Percentiles rank a stretch among this genome's conserved stretches.
Conservation (phyloP, 2,797 vertebrate genomes). For the Trematomus bernacchii region DNA sequence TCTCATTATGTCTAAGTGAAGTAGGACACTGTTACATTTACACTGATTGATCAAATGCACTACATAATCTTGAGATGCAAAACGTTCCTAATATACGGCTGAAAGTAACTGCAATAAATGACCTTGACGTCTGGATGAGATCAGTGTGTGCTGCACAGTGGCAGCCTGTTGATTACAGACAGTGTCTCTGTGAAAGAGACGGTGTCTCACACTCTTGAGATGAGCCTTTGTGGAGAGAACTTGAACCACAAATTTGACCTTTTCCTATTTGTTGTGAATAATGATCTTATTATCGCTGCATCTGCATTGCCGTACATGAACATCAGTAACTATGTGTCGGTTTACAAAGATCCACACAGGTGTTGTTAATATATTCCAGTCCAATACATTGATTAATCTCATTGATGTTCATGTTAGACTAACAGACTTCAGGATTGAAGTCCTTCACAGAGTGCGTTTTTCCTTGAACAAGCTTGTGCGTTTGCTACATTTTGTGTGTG, state of each 20-base stretch:
- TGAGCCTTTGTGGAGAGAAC: slow-evolving; percentile 24
- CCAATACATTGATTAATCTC: not conserved
- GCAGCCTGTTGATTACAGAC: slow-evolving; percentile 54
- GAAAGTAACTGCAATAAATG: slow-evolving; percentile 21
- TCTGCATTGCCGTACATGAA: slow-evolving; percentile 3
- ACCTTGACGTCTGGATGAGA: slow-evolving; percentile 33
- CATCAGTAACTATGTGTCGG: not conserved
- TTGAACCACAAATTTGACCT: slow-evolving; percentile 34
- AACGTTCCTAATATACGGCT: slow-evolving; percentile 12
- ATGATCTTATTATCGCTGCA: slow-evolving; percentile 23
- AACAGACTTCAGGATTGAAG: no score
- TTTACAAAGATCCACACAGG: not conserved
- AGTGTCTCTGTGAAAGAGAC: slow-evolving; percentile 42
- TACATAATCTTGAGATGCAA: slow-evolving; percentile 15
- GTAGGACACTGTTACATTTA: slow-evolving; percentile 4
- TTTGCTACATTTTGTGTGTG: not conserved
- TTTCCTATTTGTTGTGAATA: slow-evolving; percentile 22
- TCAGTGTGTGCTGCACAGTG: slow-evolving; percentile 35
- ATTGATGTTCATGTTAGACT: slow-evolving; percentile 5
- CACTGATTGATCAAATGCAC: not conserved
- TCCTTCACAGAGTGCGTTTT: not conserved
- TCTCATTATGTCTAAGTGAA: slow-evolving; percentile 17
- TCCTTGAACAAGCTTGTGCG: slow-evolving; percentile 20
- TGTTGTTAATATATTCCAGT: not conserved
- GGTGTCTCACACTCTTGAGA: slow-evolving; percentile 13